phyloP scores from a whole-genome alignment of 2,888 invertebrate species.

The Teleiodes luculella region DNA sequence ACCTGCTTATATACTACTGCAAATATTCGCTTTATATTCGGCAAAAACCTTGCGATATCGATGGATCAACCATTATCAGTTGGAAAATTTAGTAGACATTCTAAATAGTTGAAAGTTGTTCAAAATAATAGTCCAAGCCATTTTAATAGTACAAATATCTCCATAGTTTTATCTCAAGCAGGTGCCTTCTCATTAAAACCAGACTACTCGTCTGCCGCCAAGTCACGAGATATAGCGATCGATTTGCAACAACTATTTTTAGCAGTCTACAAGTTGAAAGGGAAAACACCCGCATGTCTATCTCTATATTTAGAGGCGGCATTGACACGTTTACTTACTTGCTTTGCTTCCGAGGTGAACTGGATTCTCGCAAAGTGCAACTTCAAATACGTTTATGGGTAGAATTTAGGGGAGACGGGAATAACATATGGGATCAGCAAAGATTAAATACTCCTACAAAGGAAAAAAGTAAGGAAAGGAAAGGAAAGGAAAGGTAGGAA shows the following conservation, averaged over 20 bases:
- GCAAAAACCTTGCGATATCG: too few species aligned
- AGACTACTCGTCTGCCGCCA: neutral
- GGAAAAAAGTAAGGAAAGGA: too few species aligned
- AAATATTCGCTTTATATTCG: too few species aligned
- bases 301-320: slow-evolving; percentile 21
- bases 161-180: neutral
- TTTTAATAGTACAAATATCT: too few species aligned
- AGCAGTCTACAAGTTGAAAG: slow-evolving; percentile 9
- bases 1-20: too few species aligned
- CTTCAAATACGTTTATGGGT: neutral
- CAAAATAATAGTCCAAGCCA: too few species aligned
- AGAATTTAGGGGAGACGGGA: neutral
- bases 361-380: slow-evolving; percentile 1
- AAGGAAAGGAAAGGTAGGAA: too few species aligned
- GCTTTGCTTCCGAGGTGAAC: slow-evolving; percentile 8
- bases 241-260: neutral
- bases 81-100: too few species aligned
- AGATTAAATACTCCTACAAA: too few species aligned
- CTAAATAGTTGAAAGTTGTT: too few species aligned
- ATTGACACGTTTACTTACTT: slow-evolving; percentile 20
- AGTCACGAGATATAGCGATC: neutral
- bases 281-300: slow-evolving; percentile 21
- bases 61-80: too few species aligned
- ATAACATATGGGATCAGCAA: too few species aligned
- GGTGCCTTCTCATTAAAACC: neutral